Conservation (phyloP, 2,797 vertebrate species). For the Liasis olivaceus region DNA sequence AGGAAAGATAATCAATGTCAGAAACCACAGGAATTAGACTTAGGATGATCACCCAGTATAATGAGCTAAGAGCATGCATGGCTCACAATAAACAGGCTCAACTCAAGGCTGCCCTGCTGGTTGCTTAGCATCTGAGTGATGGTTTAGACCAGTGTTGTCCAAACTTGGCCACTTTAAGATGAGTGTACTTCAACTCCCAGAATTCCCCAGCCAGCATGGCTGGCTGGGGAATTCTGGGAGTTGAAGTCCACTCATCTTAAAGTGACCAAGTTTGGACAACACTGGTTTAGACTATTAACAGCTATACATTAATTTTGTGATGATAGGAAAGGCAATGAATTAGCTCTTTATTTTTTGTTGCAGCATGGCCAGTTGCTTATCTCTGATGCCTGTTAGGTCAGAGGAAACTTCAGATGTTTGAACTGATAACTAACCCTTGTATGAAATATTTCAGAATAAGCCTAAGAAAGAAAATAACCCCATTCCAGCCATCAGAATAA, state of each 20-base stretch:
- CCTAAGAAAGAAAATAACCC: neutral
- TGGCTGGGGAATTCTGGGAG: too few species aligned
- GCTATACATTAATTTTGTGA: neutral
- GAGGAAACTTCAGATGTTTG: neutral
- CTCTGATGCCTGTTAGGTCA: neutral
- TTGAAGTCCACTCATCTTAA: too few species aligned
- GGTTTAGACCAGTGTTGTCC: neutral
- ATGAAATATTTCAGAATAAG: neutral
- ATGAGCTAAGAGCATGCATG: neutral
- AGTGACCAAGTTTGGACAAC: too few species aligned
- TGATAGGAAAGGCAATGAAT: neutral
- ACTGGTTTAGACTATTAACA: neutral
- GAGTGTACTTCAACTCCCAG: too few species aligned
- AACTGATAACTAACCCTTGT: neutral
- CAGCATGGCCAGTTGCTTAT: neutral
- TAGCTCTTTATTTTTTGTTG: neutral
- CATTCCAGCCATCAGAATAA: neutral
- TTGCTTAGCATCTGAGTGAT: neutral
- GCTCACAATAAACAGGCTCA: neutral
- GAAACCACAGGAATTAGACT: neutral
- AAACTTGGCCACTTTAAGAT: too few species aligned
- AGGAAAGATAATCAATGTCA: neutral
- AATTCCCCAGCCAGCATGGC: too few species aligned
- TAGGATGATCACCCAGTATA: neutral
- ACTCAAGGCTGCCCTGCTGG: neutral